Evolutionary conservation across 2,888 invertebrate genomes (phyloP).

Genomic region (Drosophila lutescens): DNA sequence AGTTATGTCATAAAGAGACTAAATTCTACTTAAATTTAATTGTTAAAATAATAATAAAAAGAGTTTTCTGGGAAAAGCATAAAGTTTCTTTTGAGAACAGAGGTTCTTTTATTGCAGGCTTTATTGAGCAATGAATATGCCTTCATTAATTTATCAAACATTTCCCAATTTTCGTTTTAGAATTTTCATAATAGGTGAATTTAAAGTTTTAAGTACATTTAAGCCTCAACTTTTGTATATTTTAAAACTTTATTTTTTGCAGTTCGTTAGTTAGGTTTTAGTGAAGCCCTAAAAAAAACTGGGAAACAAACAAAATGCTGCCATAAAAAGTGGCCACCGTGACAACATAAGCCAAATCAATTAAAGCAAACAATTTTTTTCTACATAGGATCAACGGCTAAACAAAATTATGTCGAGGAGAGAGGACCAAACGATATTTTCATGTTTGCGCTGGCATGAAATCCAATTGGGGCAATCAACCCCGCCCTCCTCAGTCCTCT

Average conservation of each 20-base stretch:
- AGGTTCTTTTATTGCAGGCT: too few species aligned
- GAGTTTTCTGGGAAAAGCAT: too few species aligned
- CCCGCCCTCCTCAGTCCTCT: neutral
- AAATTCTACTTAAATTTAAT: neutral
- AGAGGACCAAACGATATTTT: constrained; percentile 15
- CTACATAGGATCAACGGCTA: constrained; percentile 1
- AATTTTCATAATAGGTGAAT: too few species aligned
- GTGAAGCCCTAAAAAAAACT: neutral
- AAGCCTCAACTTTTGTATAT: too few species aligned
- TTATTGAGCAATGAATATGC: too few species aligned
- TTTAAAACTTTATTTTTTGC: too few species aligned
- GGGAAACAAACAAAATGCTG: neutral
- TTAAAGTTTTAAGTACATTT: too few species aligned
- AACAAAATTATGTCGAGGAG: neutral
- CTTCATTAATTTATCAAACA: too few species aligned
- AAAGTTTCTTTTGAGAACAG: too few species aligned
- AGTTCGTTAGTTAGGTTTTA: neutral
- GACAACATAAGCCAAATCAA: constrained; percentile 23
- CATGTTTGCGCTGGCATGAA: constrained; percentile 20
- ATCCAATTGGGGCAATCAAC: constrained; percentile 23
- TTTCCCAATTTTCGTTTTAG: too few species aligned
- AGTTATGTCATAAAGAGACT: neutral
- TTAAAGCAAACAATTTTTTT: constrained; percentile 24
- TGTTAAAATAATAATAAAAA: too few species aligned
- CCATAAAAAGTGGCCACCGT: neutral